Base-by-base conservation (phyloP, 2,113 vertebrate genomes). In the Lagenorhynchus albirostris region DNA sequence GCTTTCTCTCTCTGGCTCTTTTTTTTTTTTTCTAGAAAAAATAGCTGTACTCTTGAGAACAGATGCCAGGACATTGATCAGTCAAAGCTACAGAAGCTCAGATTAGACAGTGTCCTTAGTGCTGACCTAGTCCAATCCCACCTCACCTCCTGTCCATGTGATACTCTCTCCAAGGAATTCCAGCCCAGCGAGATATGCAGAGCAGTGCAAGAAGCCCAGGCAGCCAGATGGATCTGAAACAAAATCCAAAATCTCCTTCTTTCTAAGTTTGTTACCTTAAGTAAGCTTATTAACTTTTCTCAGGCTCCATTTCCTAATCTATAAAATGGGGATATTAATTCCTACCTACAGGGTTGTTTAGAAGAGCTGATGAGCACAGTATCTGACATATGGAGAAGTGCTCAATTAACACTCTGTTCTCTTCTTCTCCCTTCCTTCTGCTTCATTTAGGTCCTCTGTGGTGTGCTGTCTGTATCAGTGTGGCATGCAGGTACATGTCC, bases 381-480 rank as follows among this genome's bases (percentile, higher is more conserved):
- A 4, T 21, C 25, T 6, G 23, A 21, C 26, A 9, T 7, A 11
- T 21, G 86, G 58, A 29, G 20, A n/a, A 55, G 23, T 5, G 53
- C 13, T 55, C 38, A 25, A 1, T 13, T 33, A 25, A 18, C 21
- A 1, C 21, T 5, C 0, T 5, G 3, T 62, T 50, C 0, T 15
- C 41, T 36, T 50, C 36, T 29, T 8, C 8, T 84, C 12, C 26
- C 17, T 81, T 55, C 25, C 76, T 80, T 33, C 23, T 0, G 0
- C 21, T 36, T 33, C 31, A 29, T n/a, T 80, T 44, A 26, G 29
- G 5, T 17, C 3, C 20, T 18, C 6, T 62, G 36, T 8, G 41
- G 14, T 7, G 25, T 1, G 17, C 7, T 25, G 15, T n/a, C 15
- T 29, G 0, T 0, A 6, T 17, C 31, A 20, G 20, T 0, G 23